Evolutionary conservation across 64 coral and sea anemone genomes (phyloP).

Genomic region (Exaiptasia diaphana): DNA sequence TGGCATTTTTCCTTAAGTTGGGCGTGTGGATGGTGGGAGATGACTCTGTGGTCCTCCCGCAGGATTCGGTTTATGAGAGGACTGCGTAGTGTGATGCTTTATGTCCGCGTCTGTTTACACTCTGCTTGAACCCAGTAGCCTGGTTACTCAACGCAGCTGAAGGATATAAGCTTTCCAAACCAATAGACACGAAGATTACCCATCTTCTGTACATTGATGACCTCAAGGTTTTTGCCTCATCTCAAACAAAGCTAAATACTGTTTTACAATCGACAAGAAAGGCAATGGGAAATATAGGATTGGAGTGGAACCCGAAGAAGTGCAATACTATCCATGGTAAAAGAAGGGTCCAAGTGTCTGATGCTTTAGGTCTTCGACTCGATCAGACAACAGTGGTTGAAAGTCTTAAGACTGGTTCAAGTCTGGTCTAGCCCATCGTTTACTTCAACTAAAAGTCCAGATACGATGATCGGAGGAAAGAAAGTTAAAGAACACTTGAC

Average conservation of each 20-base stretch:
- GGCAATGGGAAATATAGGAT: conserved; percentile 3
- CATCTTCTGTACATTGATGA: neutral
- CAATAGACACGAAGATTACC: neutral
- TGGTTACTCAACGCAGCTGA: neutral
- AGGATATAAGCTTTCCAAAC: neutral
- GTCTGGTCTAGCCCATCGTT: conserved; percentile 16
- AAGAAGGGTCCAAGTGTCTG: neutral
- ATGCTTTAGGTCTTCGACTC: neutral
- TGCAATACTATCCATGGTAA: conserved; percentile 12
- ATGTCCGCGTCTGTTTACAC: neutral
- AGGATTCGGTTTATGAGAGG: neutral
- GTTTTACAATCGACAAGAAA: neutral
- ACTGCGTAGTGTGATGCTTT: neutral
- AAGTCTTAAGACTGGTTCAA: neutral
- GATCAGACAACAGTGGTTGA: neutral
- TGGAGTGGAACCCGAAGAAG: neutral
- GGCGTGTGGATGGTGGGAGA: too few relatives aligned
- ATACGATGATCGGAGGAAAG: too few relatives aligned
- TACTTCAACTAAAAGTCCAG: too few relatives aligned
- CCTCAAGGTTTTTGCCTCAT: too few relatives aligned
- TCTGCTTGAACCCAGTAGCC: conserved; percentile 8
- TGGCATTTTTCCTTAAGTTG: neutral
- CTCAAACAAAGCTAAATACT: conserved; percentile 16
- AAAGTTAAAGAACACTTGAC: too few relatives aligned
- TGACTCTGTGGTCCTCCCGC: too few relatives aligned